Evolutionary conservation across 2,888 invertebrate species (phyloP).

Genomic region (Lithophane ornitopus): DNA sequence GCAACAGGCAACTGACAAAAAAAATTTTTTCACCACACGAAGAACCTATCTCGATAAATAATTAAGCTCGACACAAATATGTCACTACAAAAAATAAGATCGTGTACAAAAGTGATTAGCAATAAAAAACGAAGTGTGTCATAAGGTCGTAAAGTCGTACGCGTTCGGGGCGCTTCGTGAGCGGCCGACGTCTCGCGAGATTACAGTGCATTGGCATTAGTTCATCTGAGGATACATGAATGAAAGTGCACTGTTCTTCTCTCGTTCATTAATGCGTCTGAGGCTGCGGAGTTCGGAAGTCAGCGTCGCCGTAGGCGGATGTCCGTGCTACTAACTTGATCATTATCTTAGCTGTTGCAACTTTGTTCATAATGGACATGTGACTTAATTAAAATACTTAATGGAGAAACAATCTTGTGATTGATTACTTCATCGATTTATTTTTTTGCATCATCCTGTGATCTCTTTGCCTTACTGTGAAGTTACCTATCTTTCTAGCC

Average conservation of each 20-base stretch:
- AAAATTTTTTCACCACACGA: too few relatives aligned
- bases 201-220: constrained; percentile 86
- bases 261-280: constrained; percentile 68
- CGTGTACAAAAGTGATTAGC: constrained; percentile 28
- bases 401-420: neutral
- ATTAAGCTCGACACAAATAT: constrained; percentile 1
- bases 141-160: constrained; percentile 54
- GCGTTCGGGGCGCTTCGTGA: constrained; percentile 74
- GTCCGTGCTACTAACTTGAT: constrained; percentile 62
- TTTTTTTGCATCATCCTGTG: neutral
- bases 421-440: neutral
- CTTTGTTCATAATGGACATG: constrained; percentile 7
- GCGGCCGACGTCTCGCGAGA: constrained; percentile 78
- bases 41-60: constrained; percentile 1
- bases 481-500: neutral
- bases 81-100: constrained; percentile 18
- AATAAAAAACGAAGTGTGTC: constrained; percentile 52
- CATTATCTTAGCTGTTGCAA: constrained; percentile 39
- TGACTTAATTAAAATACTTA: constrained; percentile 17
- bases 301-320: constrained; percentile 57
- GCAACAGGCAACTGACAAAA: too few relatives aligned
- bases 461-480: neutral
- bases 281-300: constrained; percentile 65
- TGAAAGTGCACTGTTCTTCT: constrained; percentile 79
- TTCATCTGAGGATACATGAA: constrained; percentile 76